A percentile compares a stretch with the other conserved stretches of the same genome.
Evolutionary conservation across 2,113 vertebrate species (phyloP).

Genomic region (Cichladusa arquata): DNA sequence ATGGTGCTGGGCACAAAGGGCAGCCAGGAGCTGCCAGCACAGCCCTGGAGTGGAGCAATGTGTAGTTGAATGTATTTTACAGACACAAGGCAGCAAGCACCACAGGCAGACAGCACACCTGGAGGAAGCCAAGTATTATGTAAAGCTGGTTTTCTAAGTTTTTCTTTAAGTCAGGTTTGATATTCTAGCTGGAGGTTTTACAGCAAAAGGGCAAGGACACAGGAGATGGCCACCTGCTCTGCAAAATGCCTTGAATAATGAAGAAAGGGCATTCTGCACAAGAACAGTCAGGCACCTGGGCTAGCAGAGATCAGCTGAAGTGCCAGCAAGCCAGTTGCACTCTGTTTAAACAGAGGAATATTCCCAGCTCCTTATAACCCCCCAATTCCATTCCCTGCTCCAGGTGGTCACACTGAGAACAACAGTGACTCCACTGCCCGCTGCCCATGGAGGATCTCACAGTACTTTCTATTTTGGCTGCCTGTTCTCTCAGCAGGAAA

Average conservation of each 20-base stretch:
- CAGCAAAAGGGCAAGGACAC: not conserved
- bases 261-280: not conserved
- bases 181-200: not conserved
- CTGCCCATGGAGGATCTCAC: not conserved
- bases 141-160: not conserved
- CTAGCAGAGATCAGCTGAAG: not conserved
- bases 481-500: not conserved
- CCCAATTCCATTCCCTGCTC: not conserved
- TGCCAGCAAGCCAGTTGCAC: not conserved
- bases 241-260: not conserved
- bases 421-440: rapidly evolving
- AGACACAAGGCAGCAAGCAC: not conserved
- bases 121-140: not conserved
- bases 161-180: not conserved
- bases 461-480: not conserved
- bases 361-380: not conserved
- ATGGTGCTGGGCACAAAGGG: not conserved
- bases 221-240: not conserved
- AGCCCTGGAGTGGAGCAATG: rapidly evolving
- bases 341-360: not conserved
- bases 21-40: not conserved
- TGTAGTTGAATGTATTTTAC: not conserved
- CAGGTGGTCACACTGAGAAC: not conserved
- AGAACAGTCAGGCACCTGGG: not conserved
- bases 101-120: rapidly evolving